Conservation (phyloP, 2,888 invertebrate genomes). For the Hecatera dysodea region DNA sequence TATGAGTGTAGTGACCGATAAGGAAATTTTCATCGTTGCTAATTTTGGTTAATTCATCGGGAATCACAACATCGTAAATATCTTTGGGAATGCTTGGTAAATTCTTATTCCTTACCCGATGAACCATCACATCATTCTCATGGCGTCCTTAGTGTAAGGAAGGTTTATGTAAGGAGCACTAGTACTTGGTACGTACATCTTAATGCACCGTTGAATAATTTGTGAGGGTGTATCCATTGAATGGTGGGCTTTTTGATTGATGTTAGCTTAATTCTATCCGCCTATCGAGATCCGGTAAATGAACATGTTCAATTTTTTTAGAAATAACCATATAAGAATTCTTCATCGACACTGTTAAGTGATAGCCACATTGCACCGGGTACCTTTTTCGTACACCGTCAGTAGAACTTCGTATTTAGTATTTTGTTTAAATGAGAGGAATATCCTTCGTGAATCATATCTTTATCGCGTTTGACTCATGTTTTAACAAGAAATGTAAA, state of each 20-base stretch:
- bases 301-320: constrained; percentile 1
- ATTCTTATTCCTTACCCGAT: constrained; percentile 31
- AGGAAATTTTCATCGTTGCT: constrained; percentile 7
- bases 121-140: constrained; percentile 32
- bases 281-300: too few species aligned
- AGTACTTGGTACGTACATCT: constrained; percentile 18
- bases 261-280: too few species aligned
- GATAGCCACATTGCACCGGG: constrained; percentile 1
- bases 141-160: constrained; percentile 27
- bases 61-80: constrained; percentile 14
- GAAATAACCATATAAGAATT: constrained; percentile 9
- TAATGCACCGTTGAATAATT: constrained; percentile 4
- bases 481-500: too few species aligned
- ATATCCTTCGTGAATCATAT: too few species aligned
- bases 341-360: constrained; percentile 5
- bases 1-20: constrained; percentile 3
- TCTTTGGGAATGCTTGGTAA: constrained; percentile 27
- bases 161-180: constrained; percentile 32
- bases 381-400: neutral
- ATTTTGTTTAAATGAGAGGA: neutral
- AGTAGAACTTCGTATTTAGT: neutral
- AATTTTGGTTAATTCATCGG: constrained; percentile 23
- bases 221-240: constrained; percentile 24
- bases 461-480: too few species aligned
- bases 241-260: neutral